Evolutionary conservation across 2,888 invertebrate species (phyloP).

Genomic region (Tetragonisca angustula): DNA sequence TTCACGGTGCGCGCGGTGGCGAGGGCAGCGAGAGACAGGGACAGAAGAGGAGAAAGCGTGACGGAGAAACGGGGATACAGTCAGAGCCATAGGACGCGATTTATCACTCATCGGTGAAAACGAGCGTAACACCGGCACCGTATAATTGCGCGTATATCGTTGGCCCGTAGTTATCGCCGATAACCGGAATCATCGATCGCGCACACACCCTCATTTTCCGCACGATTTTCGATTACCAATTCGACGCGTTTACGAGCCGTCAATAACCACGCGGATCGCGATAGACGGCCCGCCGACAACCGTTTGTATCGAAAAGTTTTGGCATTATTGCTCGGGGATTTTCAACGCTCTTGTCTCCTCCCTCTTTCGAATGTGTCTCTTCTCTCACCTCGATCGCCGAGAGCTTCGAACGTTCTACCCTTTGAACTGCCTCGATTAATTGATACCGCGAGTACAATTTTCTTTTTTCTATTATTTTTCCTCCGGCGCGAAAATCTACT

Average conservation of each 20-base stretch:
- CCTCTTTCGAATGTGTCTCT: background rate
- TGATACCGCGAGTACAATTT: too few species aligned
- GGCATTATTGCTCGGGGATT: constrained; percentile 18
- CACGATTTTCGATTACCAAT: constrained; percentile 69
- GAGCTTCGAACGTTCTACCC: background rate
- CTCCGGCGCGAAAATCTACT: too few species aligned
- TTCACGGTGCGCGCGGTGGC: background rate
- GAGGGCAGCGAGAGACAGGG: background rate
- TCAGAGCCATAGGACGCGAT: constrained; percentile 49
- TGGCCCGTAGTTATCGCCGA: constrained; percentile 56
- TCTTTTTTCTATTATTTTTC: too few species aligned
- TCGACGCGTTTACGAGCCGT: constrained; percentile 66
- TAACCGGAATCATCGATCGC: constrained; percentile 61
- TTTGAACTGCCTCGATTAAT: too few species aligned
- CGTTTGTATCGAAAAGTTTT: constrained; percentile 42
- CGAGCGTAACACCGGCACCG: constrained; percentile 59
- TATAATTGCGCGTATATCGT: constrained; percentile 68
- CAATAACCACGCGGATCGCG: constrained; percentile 60
- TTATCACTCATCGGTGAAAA: constrained; percentile 71
- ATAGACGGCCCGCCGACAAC: constrained; percentile 6
- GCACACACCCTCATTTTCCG: constrained; percentile 65
- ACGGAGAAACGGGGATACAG: constrained; percentile 7
- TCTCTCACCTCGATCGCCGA: too few species aligned
- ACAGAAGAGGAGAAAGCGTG: background rate
- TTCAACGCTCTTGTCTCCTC: background rate